Conservation (phyloP, 2,113 vertebrate genomes). For the Jacana jacana region DNA sequence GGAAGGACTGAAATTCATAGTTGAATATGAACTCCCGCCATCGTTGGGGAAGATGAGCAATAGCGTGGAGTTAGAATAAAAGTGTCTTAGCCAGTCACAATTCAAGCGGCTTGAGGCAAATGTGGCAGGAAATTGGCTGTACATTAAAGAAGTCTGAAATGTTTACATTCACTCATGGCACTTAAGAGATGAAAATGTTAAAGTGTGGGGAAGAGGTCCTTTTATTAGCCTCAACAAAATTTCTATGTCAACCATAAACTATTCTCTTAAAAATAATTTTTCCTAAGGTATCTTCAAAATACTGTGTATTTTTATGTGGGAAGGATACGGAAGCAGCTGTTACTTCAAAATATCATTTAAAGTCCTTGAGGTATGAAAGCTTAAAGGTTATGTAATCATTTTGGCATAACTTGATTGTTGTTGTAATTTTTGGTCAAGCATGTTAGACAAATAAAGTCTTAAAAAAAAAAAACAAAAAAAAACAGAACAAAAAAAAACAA, state of each 20-base stretch:
- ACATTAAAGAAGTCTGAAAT: constrained; percentile 26
- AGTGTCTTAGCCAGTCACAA: constrained; percentile 14
- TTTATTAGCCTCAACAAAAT: constrained; percentile 28
- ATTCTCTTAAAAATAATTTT: constrained; percentile 66
- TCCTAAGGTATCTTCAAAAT: constrained; percentile 74
- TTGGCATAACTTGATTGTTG: constrained; percentile 74
- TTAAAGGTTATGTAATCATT: constrained; percentile 65
- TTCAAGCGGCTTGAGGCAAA: not conserved
- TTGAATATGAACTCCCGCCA: not conserved
- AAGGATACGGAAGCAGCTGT: constrained; percentile 67
- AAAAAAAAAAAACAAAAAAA: constrained; percentile 12
- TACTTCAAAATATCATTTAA: constrained; percentile 68
- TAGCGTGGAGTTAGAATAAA: not conserved
- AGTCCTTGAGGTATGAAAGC: constrained; percentile 64
- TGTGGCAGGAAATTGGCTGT: constrained; percentile 47
- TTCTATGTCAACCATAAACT: constrained; percentile 62
- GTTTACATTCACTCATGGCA: constrained; percentile 29
- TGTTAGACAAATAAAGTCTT: constrained; percentile 81
- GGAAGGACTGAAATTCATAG: not conserved
- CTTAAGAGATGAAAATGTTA: not conserved
- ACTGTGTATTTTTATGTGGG: constrained; percentile 80
- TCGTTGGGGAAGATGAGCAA: constrained; percentile 17
- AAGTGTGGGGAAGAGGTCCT: not conserved
- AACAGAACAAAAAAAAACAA: not conserved
- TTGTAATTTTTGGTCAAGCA: constrained; percentile 81